Conservation (phyloP, 1,140 invertebrate species). For the Epicauta chinensis region DNA sequence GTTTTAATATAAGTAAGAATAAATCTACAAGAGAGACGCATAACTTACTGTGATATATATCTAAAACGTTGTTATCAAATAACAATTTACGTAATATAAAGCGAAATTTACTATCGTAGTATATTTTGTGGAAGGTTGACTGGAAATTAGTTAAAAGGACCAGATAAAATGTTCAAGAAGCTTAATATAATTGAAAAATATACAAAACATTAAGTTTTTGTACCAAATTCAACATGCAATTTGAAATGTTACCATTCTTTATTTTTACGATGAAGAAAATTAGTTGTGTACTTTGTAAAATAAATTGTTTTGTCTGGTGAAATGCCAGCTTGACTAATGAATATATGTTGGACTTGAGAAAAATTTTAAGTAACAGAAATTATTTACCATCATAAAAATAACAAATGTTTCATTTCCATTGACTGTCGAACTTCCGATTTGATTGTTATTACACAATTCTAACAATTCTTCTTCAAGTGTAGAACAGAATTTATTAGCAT, state of each 20-base stretch:
- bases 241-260: conserved; percentile 18
- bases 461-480: too few relatives aligned
- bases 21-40: background rate
- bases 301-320: conserved; percentile 24
- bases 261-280: conserved; percentile 14
- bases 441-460: too few relatives aligned
- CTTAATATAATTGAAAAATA: conserved; percentile 21
- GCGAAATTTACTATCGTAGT: conserved; percentile 10
- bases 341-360: conserved; percentile 23
- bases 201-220: conserved; percentile 22
- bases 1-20: background rate
- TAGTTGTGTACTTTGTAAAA: conserved; percentile 24
- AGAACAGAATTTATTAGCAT: too few relatives aligned
- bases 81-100: conserved; percentile 15
- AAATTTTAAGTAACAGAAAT: conserved; percentile 19
- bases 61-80: conserved; percentile 13
- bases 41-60: conserved; percentile 11
- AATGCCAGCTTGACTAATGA: conserved; percentile 24
- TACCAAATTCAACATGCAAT: conserved; percentile 21
- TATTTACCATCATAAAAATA: conserved; percentile 9
- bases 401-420: too few relatives aligned
- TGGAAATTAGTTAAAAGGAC: conserved; percentile 13
- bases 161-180: conserved; percentile 10
- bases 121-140: conserved; percentile 8
- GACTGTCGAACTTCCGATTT: too few relatives aligned